Conservation (phyloP, 2,113 vertebrate genomes). For the Tinamus guttatus region DNA sequence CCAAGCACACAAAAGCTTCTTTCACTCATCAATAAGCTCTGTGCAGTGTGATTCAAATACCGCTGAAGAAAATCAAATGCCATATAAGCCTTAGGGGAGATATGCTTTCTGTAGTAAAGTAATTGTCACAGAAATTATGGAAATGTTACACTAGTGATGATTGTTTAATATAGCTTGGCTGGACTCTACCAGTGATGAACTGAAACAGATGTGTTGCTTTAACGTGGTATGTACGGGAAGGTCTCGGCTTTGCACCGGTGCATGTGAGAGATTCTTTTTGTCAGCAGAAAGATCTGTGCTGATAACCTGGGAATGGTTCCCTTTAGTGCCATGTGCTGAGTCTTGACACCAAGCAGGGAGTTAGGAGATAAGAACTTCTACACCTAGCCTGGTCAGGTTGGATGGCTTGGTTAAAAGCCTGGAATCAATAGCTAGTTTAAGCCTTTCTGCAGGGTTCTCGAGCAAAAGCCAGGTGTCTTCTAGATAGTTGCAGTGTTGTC, state of each 20-base stretch:
- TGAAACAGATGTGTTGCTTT: conserved; percentile 63
- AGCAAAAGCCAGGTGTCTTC: background rate
- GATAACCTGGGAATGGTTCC: background rate
- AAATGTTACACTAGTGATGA: conserved; percentile 67
- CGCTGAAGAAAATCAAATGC: conserved; percentile 59
- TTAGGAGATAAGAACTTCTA: background rate
- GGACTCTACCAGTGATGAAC: conserved; percentile 47
- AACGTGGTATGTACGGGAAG: background rate
- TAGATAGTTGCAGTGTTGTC: background rate
- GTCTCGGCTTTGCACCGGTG: background rate
- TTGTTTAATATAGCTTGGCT: conserved; percentile 65
- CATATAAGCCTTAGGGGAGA: conserved; percentile 64
- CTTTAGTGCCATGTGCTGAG: background rate
- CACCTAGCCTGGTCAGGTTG: background rate
- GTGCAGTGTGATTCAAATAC: conserved; percentile 47
- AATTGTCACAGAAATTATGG: conserved; percentile 70
- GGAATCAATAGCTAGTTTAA: background rate
- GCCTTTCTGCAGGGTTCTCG: background rate
- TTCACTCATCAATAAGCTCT: conserved; percentile 46
- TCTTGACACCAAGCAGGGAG: background rate
- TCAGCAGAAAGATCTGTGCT: background rate
- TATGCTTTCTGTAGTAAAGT: conserved; percentile 59
- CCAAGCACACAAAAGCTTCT: conserved; percentile 49
- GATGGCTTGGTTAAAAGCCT: background rate
- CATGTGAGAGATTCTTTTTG: background rate